phyloP scores from a whole-genome alignment of 2,113 vertebrate genomes.

The Microcebus ravelobensis region DNA sequence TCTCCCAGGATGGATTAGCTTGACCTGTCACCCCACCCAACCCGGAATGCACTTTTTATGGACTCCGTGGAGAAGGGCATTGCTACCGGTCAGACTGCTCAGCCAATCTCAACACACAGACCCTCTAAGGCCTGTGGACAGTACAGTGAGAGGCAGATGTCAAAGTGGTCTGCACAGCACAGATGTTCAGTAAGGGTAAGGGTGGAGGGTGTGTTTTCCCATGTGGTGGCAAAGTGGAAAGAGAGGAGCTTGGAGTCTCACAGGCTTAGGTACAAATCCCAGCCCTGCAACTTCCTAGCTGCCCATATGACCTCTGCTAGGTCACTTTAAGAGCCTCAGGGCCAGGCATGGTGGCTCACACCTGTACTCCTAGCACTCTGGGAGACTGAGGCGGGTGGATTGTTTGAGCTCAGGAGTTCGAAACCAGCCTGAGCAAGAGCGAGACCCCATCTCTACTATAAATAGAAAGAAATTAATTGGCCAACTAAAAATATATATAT shows the following conservation, averaged over 20 bases:
- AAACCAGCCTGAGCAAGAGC: too few relatives aligned
- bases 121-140: neutral
- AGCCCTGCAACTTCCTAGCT: neutral
- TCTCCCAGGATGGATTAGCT: neutral
- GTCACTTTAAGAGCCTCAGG: neutral
- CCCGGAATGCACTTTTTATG: neutral
- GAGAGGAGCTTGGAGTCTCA: neutral
- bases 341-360: too few relatives aligned
- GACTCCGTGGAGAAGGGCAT: neutral
- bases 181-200: neutral
- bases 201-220: neutral
- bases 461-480: too few relatives aligned
- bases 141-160: neutral
- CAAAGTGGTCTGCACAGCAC: neutral
- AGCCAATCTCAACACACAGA: accelerated
- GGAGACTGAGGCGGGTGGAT: too few relatives aligned
- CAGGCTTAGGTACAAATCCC: neutral
- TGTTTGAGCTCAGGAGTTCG: too few relatives aligned
- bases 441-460: too few relatives aligned
- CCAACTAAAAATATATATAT: too few relatives aligned
- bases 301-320: neutral
- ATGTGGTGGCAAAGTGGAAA: neutral
- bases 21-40: neutral
- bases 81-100: neutral
- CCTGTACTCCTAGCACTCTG: too few relatives aligned